These are phyloP conservation scores for Pseudoips prasinana DNA, from an alignment of 2,888 invertebrate genomes.

Conservation along the genomic window DNA sequence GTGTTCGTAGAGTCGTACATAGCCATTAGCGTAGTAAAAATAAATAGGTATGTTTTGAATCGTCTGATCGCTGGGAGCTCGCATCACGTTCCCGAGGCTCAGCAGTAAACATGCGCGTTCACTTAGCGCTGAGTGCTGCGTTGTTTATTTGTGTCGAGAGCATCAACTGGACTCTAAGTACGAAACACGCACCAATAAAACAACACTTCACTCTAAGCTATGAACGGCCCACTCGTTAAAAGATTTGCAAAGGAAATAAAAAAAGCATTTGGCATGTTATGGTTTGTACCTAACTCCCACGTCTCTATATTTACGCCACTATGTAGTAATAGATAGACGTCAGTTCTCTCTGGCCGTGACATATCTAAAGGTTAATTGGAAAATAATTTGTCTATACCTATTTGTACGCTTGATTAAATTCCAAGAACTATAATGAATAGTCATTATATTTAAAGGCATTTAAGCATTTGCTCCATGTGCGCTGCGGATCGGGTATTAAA, in stretches of 20 bases:
- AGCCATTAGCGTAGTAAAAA: slow-evolving; percentile 3
- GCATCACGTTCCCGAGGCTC: slow-evolving; percentile 5
- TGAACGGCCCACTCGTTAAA: background rate
- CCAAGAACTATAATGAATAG: background rate
- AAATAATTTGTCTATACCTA: background rate
- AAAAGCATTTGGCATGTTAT: background rate
- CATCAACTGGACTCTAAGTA: slow-evolving; percentile 1
- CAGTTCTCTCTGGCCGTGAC: slow-evolving; percentile 2
- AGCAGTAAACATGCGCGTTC: slow-evolving; percentile 7
- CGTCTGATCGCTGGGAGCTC: slow-evolving; percentile 5
- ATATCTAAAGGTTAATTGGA: slow-evolving; percentile 1
- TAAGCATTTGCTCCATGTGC: too few species aligned
- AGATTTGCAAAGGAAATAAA: background rate
- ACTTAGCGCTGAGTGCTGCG: slow-evolving; percentile 6
- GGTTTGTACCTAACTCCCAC: background rate
- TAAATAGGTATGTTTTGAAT: slow-evolving; percentile 11
- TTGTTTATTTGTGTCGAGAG: slow-evolving; percentile 1
- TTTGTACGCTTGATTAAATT: background rate
- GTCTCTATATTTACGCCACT: background rate
- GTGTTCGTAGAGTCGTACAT: too few species aligned
- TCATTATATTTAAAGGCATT: background rate
- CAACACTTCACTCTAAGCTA: slow-evolving; percentile 2
- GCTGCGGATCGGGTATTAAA: background rate
- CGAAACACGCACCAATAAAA: slow-evolving; percentile 2
- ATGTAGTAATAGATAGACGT: background rate